Base-by-base conservation (phyloP, 2,888 invertebrate genomes). In the Tortrix viridana region DNA sequence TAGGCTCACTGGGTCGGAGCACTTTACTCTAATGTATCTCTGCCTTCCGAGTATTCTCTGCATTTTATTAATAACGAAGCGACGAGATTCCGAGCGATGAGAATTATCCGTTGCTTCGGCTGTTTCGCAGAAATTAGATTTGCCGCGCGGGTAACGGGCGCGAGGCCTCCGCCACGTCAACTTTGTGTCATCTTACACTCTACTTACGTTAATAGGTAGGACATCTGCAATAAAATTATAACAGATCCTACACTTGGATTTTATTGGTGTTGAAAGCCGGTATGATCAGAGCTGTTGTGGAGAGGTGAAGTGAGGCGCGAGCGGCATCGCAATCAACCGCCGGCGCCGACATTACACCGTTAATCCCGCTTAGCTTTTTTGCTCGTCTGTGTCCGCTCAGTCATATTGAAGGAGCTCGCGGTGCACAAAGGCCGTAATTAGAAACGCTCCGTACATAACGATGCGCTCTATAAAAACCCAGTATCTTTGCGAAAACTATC, bases 341-440 rank as follows among this genome's bases (percentile, higher is more conserved):
- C 38, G 38, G 38, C 18, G 46, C 46, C 50, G 32, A 43, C 50
- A 58, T 58, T 58, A 58, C 50, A 43, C 50, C 26, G 58, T 26
- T 58, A 49, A 44, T 52, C 37, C 47, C 19, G 54, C 54, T 54
- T 9, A 16, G 23, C 26, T 2, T 19, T 12, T 32, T 38, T 38
- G n/a, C 14, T 12, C 32, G 43, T 18, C 43, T 16, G 2, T 1
- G 18, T n/a, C n/a, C 20, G 50, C 58, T 43, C 26, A 49, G 26
- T 58, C 49, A 58, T 58, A 44, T 26, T 50, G 43, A 58, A 58
- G 58, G 49, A 50, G 50, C 58, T 58, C 43, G 43, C 49, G 22
- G 32, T 12, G 49, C 62, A 62, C 62, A 56, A 62, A 62, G 62
- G 49, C 49, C n/a, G 44, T 62, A 62, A 62, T 62, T 62, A 62